Base-by-base conservation (phyloP, 2,797 vertebrate species). In the Acipenser ruthenus region DNA sequence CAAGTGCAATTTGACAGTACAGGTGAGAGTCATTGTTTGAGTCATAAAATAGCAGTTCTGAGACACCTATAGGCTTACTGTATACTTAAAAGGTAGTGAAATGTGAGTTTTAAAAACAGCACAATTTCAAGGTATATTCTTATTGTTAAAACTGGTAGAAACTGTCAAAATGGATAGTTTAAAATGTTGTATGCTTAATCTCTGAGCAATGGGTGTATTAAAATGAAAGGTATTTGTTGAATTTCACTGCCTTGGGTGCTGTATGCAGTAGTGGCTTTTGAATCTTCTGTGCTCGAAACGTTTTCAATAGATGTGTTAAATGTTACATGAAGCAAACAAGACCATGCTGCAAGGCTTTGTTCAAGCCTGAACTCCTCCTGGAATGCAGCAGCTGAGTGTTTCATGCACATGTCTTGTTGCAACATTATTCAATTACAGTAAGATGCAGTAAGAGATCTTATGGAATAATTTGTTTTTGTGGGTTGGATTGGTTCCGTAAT, bases 1-100 rank as follows among this genome's bases (percentile, higher is more conserved):
- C 72, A 84, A 77, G 72, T 91, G 49, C 56, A 60, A 23, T 91
- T 90, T 10, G 89, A 91, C 71, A 72, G 6, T 70, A 68, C 79
- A 65, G 89, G 88, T 91, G 77, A 73, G 51, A 13, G 15, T 37
- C 11, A 10, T 55, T 15, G 18, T n/a, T 59, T 8, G 9, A 55
- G 6, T n/a, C 49, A 8, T 11, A 8, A 6, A 47, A 47, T 47
- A 12, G 6, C 64, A 47, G 37, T 56, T 48, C 50, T 56, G 50
- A 49, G 64, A n/a, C 10, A 18, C 7, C 58, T 67, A 65, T n/a
- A 67, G 58, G 63, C 73, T 67, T 59, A 50, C 50, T 65, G 2
- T 8, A 13, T 18, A 8, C 62, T 49, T 50, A 13, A 49, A 64
- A 49, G 48, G 9, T 12, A 49, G 13, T 50, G 9, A 5, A 52